Base-by-base conservation (phyloP, 2,797 vertebrate genomes). In the Cephalopachus bancanus region DNA sequence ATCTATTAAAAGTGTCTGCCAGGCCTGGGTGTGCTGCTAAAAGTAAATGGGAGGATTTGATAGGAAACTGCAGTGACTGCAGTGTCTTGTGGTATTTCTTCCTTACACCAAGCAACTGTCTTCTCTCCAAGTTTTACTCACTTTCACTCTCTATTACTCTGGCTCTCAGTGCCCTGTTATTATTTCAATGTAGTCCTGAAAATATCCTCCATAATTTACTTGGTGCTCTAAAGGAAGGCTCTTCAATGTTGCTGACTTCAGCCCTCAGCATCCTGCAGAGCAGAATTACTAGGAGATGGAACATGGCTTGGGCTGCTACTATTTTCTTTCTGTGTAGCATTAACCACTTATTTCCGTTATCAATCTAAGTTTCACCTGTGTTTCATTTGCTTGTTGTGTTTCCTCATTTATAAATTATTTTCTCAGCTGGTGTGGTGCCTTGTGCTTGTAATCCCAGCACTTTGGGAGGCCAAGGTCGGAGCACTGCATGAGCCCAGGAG, bases 81-180 rank as follows among this genome's bases (percentile, higher is more conserved):
- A 16, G 5, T 4, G n/a, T 17, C 69, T 37, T 4, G 12, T 24
- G 83, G 30, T 10, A 16, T 71, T 37, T 11, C 30, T 75, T 55
- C 72, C 76, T 78, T 4, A 14, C 3, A 0, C 0, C 0, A 0
- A 71, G 19, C 28, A 51, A 5, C 65, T 4, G n/a, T 7, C n/a
- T 69, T 62, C 78, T 33, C 57, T 51, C 49, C 62, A 0, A 24
- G 44, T 28, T 65, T 75, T 51, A 26, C 62, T 80, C 67, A 11
- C 30, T 19, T 20, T 28, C 69, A 1, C 37, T 28, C 14, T 44
- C 11, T 26, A 2, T 17, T 60, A 2, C 11, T 57, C 57, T n/a
- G 1, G 2, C 17, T 28, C 51, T 59, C 53, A 28, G 4, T 0
- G 33, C n/a, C 76, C 53, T 44, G 89, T 53, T 30, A 2, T 65